Evolutionary conservation across 2,888 invertebrate species (phyloP).

Genomic region (Tetranychus truncatus): DNA sequence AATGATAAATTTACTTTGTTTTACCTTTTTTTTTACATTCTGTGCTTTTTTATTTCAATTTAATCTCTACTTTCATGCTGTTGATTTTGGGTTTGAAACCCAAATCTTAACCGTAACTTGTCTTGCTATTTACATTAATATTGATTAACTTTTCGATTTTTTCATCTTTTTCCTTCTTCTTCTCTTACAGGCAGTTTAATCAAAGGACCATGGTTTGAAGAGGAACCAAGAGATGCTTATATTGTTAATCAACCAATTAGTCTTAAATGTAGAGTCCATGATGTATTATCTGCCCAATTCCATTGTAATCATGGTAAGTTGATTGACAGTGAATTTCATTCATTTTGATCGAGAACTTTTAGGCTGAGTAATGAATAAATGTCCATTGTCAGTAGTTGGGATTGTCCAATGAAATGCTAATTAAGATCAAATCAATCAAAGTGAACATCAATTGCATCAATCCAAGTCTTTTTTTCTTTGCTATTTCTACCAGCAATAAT

Average conservation of each 20-base stretch:
- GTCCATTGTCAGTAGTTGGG: too few species aligned
- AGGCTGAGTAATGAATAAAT: too few species aligned
- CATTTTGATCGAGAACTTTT: not conserved
- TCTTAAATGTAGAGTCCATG: not conserved
- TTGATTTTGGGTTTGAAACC: not conserved
- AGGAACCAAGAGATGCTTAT: not conserved
- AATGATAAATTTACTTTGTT: not conserved
- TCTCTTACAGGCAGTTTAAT: not conserved
- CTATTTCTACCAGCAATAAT: too few species aligned
- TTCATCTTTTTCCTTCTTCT: not conserved
- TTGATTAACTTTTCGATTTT: not conserved
- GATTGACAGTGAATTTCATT: not conserved
- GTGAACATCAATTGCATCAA: too few species aligned
- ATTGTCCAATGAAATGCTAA: too few species aligned
- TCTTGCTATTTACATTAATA: not conserved
- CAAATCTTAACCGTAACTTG: too few species aligned
- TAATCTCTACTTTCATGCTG: not conserved
- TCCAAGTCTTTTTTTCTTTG: too few species aligned
- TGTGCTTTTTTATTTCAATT: not conserved
- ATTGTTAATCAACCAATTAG: not conserved
- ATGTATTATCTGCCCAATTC: not conserved
- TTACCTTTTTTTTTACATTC: too few species aligned
- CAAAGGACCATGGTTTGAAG: not conserved
- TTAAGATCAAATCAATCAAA: too few species aligned
- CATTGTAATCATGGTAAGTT: not conserved